phyloP scores from a whole-genome alignment of 2,888 invertebrate species.

The Phytoseiulus persimilis region DNA sequence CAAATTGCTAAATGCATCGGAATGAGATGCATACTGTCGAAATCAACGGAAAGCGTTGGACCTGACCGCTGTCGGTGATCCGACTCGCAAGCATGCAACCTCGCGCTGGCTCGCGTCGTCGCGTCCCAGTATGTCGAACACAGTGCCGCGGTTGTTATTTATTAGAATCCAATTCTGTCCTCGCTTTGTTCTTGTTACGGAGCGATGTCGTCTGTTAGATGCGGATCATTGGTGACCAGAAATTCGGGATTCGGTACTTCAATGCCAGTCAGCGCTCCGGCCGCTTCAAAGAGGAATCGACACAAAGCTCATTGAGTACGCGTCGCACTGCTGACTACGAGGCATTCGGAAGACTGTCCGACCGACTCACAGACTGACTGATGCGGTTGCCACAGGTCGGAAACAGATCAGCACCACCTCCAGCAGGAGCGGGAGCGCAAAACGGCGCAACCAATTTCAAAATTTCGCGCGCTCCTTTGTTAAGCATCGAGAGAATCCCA shows the following conservation, averaged over 20 bases:
- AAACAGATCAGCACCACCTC: neutral
- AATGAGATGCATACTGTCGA: neutral
- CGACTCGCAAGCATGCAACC: neutral
- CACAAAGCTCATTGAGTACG: conserved; percentile 5
- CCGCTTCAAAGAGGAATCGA: neutral
- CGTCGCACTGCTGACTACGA: neutral
- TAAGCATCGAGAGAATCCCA: neutral
- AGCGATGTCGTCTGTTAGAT: neutral
- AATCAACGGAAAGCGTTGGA: neutral
- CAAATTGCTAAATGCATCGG: neutral
- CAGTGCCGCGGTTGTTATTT: neutral
- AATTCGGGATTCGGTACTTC: neutral
- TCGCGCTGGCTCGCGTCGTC: neutral
- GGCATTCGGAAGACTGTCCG: neutral
- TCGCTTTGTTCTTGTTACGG: neutral
- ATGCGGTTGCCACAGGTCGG: neutral
- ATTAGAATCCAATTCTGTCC: neutral
- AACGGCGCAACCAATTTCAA: neutral
- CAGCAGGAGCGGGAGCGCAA: neutral
- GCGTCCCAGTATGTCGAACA: neutral
- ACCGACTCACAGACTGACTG: neutral
- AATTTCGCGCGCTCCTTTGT: neutral
- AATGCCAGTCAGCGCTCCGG: neutral
- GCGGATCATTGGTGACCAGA: neutral
- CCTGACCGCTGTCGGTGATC: neutral